Percentiles rank a stretch among this genome's conserved stretches.
These are phyloP conservation scores for Eucriotettix oculatus DNA, from an alignment of 2,888 invertebrate genomes.

Conservation along the genomic window DNA sequence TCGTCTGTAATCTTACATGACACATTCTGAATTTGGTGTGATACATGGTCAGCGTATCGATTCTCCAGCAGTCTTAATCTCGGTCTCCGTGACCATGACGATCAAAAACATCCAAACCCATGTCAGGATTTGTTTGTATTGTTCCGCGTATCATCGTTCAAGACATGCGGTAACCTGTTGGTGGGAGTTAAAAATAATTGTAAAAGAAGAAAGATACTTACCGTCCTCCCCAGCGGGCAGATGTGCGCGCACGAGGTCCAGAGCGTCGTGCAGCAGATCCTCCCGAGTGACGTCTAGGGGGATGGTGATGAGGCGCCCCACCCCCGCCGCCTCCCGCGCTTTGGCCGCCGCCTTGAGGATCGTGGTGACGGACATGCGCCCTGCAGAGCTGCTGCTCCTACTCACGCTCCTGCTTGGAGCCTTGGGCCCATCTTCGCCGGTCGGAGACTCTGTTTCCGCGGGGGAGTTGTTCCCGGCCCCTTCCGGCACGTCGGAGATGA, in stretches of 20 bases:
- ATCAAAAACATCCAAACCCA: too few relatives aligned
- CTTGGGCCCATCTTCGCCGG: not conserved
- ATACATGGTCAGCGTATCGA: too few relatives aligned
- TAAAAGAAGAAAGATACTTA: conserved; percentile 20
- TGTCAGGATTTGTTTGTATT: too few relatives aligned
- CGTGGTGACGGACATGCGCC: not conserved
- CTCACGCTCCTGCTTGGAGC: not conserved
- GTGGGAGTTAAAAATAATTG: not conserved
- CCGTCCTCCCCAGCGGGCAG: conserved; percentile 71
- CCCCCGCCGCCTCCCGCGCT: conserved; percentile 13
- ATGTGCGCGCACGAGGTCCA: conserved; percentile 60
- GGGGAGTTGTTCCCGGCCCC: not conserved
- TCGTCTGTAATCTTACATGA: too few relatives aligned
- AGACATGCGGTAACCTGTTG: not conserved
- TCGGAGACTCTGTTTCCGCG: not conserved
- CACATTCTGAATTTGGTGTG: too few relatives aligned
- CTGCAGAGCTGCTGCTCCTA: conserved; percentile 1
- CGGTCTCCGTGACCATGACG: too few relatives aligned
- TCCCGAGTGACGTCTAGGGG: conserved; percentile 66
- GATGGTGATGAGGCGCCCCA: conserved; percentile 43
- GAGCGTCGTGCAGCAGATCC: conserved; percentile 62
- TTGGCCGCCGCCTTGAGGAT: conserved; percentile 8
- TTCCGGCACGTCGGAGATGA: not conserved
- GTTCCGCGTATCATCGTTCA: too few relatives aligned
- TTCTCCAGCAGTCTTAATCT: too few relatives aligned